Evolutionary conservation across 2,797 vertebrate genomes (phyloP).

Genomic region (Lepus townsendii): DNA sequence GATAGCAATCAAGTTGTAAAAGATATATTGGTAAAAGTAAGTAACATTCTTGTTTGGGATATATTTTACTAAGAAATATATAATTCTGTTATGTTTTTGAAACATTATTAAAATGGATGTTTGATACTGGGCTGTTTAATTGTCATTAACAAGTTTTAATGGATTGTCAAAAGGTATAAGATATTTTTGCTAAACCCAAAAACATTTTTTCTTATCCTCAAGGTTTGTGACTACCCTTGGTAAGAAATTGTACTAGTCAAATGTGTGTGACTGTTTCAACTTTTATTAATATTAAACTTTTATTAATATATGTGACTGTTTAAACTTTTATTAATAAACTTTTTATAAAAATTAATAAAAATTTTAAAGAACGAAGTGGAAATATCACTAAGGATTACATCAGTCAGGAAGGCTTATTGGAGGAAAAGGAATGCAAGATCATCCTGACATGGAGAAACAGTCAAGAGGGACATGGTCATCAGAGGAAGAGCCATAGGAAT

Average conservation of each 20-base stretch:
- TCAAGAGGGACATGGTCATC: not conserved
- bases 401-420: not conserved
- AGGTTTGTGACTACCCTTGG: not conserved
- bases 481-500: not conserved
- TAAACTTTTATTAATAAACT: not conserved
- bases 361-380: not conserved
- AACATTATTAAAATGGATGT: conserved; percentile 31
- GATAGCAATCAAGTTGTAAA: conserved; percentile 98
- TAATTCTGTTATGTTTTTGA: not conserved
- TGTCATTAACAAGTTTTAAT: conserved; percentile 43
- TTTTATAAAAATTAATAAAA: not conserved
- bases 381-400: not conserved
- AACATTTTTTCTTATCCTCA: conserved; percentile 47
- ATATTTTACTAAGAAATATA: not conserved
- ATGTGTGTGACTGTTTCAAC: not conserved
- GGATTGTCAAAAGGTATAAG: not conserved
- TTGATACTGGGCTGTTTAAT: conserved; percentile 28
- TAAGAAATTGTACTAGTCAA: conserved; percentile 51
- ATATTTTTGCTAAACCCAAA: not conserved
- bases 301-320: conserved; percentile 26
- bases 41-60: conserved; percentile 66
- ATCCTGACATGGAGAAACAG: conserved; percentile 9
- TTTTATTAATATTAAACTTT: conserved; percentile 22
- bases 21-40: conserved; percentile 98
- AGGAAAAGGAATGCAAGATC: not conserved